Evolutionary conservation across 2,888 invertebrate genomes (phyloP), one percentile per base, ranked within the genome.

Genomic region (Parnassius mnemosyne): DNA sequence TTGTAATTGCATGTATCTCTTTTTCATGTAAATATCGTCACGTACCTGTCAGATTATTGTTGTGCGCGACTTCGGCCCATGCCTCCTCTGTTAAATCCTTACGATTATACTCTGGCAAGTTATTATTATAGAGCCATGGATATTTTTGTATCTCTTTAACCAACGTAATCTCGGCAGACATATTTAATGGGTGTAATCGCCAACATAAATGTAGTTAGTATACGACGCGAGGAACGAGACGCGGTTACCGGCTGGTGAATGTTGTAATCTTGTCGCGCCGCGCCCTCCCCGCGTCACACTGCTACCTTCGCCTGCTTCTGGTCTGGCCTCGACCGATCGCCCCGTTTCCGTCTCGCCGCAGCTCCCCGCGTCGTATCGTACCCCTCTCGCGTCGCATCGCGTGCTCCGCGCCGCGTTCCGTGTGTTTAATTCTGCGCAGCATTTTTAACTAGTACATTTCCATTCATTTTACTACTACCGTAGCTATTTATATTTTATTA

Each of bases 1-100:
- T 43, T 10, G 3, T 7, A 47, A 47, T 47, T 9, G 2, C 46
- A 12, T 47, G 12, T 3, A 11, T n/a, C 12, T 1, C 11, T 12
- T 12, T 47, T 11, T 0, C 3, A 47, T 12, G n/a, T 47, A n/a
- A 47, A 47, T n/a, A 12, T 12, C 46, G 16, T 41, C 2, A 51
- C 12, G 7, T 63, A 78, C 77, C 70, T 65, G 75, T 65, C 59
- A 79, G 66, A 54, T 73, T 70, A 25, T 69, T 71, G 47, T 66
- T 73, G 3, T 61, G 63, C 25, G 79, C 72, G 46, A 79, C 72
- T 47, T 67, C 70, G 3, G 66, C 57, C 79, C 79, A 79, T 25
- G 75, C 76, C 25, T 75, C 76, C 10, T 79, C 79, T 0, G 71
- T 67, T 52, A 75, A 63, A 55, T 79, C 79, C 60, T 79, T 79